Conservation (phyloP, 1,140 invertebrate species). For the Lepidostoma basale region DNA sequence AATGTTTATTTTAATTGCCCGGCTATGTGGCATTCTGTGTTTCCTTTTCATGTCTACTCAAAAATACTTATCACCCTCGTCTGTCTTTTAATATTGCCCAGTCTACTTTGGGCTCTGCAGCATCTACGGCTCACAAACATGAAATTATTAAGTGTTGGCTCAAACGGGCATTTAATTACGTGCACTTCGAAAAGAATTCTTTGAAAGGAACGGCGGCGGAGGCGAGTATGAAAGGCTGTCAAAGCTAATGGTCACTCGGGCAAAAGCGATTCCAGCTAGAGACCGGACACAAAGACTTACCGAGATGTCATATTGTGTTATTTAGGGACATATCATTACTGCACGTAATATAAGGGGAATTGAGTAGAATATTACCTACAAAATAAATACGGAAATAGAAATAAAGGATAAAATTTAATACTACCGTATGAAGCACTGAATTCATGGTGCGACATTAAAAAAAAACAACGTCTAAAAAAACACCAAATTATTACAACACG, state of each 20-base stretch:
- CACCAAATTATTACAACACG: too few species aligned
- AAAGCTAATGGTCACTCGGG: constrained; percentile 33
- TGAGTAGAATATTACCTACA: too few species aligned
- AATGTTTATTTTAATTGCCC: neutral
- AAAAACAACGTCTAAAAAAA: too few species aligned
- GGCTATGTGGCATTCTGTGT: neutral
- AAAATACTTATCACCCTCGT: too few species aligned
- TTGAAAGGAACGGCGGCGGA: constrained; percentile 15
- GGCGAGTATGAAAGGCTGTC: constrained; percentile 28
- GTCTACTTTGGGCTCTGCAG: neutral
- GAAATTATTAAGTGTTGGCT: constrained; percentile 34
- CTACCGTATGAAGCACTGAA: too few species aligned
- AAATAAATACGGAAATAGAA: too few species aligned
- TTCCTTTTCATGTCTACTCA: neutral
- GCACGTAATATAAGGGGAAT: too few species aligned
- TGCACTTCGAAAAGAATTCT: constrained; percentile 37
- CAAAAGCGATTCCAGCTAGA: constrained; percentile 9
- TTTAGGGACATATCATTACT: neutral
- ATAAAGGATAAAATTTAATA: too few species aligned
- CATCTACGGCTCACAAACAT: constrained; percentile 6
- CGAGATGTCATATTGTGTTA: neutral
- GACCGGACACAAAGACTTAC: constrained; percentile 4
- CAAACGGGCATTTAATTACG: constrained; percentile 44
- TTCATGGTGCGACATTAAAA: too few species aligned
- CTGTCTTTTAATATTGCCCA: constrained; percentile 4